Conservation (phyloP, 2,113 vertebrate genomes). For the Myotis lucifugus region DNA sequence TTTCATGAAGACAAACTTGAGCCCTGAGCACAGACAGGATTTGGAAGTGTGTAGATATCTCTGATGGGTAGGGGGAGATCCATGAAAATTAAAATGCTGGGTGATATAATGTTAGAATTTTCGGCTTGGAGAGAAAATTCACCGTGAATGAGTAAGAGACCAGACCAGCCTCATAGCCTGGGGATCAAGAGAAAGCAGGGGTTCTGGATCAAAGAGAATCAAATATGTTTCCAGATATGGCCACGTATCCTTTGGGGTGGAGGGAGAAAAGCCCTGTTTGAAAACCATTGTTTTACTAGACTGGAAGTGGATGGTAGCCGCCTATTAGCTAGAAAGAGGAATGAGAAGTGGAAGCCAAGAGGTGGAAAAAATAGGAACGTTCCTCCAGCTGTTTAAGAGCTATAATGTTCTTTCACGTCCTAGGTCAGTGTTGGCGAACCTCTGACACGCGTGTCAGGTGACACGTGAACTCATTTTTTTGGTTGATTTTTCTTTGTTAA, state of each 20-base stretch:
- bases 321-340: background rate
- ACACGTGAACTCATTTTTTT: too few species aligned
- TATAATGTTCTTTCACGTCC: background rate
- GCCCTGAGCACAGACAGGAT: background rate
- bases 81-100: background rate
- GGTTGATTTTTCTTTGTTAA: too few species aligned
- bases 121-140: background rate
- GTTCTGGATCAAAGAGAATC: background rate
- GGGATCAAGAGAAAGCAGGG: background rate
- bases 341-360: background rate
- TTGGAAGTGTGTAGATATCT: background rate
- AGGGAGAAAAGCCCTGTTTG: background rate
- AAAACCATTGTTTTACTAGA: background rate
- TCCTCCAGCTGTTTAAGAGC: background rate
- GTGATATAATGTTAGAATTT: background rate
- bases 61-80: background rate
- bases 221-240: background rate
- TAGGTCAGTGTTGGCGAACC: background rate
- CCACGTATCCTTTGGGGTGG: background rate
- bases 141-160: background rate
- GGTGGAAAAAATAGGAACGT: background rate
- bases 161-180: background rate
- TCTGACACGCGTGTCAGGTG: too few species aligned
- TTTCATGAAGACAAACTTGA: slow-evolving; percentile 21
- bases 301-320: background rate